phyloP scores from a whole-genome alignment of 2,113 vertebrate genomes.

The Chaetodon trifascialis region DNA sequence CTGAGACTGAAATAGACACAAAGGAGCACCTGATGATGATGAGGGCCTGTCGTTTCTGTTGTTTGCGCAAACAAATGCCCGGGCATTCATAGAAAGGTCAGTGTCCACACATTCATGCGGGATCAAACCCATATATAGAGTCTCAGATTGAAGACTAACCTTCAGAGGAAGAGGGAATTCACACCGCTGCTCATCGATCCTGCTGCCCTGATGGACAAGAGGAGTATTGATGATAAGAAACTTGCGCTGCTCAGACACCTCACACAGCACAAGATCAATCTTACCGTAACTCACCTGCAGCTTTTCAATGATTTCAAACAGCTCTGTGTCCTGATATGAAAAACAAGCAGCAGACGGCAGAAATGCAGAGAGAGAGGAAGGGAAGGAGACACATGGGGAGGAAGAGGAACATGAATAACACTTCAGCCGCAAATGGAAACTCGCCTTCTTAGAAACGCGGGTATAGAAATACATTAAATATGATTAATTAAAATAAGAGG shows the following conservation, averaged over 20 bases:
- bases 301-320: constrained; percentile 93
- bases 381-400: constrained; percentile 28
- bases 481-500: constrained; percentile 3
- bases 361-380: constrained; percentile 20
- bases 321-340: constrained; percentile 86
- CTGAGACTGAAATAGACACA: constrained; percentile 74
- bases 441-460: constrained; percentile 12
- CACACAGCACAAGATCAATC: constrained; percentile 29
- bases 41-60: constrained; percentile 5
- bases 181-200: constrained; percentile 91
- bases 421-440: constrained; percentile 20
- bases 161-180: constrained; percentile 90
- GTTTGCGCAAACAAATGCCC: constrained; percentile 44
- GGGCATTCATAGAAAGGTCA: constrained; percentile 35
- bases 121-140: neutral
- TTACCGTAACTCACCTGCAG: constrained; percentile 80
- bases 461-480: neutral
- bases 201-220: constrained; percentile 85
- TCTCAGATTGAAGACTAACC: constrained; percentile 72
- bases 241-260: constrained; percentile 21
- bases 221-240: constrained; percentile 41
- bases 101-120: constrained; percentile 3
- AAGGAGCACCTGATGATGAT: constrained; percentile 22
- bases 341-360: constrained; percentile 22
- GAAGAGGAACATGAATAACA: constrained; percentile 61